These are phyloP conservation scores for Dolichoris vasculosae DNA, from an alignment of 1,140 invertebrate species.

Conservation along the genomic window DNA sequence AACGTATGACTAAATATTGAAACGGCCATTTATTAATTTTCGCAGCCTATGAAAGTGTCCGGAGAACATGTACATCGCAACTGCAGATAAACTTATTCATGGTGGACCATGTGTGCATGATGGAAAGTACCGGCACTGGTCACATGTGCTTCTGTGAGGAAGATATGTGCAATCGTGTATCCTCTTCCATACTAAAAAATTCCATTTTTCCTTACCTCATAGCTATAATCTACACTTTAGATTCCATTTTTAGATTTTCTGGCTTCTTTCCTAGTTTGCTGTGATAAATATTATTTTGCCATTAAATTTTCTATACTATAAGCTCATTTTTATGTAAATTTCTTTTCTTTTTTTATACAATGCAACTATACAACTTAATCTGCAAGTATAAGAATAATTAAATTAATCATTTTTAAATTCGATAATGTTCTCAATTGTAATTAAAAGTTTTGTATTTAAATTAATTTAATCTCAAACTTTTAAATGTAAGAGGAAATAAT, in stretches of 20 bases:
- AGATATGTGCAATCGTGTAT: constrained; percentile 90
- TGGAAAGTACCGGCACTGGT: constrained; percentile 96
- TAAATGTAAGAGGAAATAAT: background rate
- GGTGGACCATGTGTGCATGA: constrained; percentile 98
- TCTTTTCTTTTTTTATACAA: constrained; percentile 20
- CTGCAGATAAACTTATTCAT: constrained; percentile 97
- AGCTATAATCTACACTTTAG: constrained; percentile 65
- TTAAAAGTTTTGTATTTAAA: background rate
- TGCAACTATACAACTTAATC: background rate
- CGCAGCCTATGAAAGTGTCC: constrained; percentile 90
- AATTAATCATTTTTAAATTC: constrained; percentile 3
- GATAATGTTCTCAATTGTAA: constrained; percentile 5
- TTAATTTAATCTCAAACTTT: background rate
- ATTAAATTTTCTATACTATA: constrained; percentile 28
- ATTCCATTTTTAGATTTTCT: constrained; percentile 56
- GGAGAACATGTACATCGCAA: constrained; percentile 92
- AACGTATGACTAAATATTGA: no score
- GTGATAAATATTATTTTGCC: constrained; percentile 52
- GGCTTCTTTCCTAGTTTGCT: constrained; percentile 74
- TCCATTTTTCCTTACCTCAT: constrained; percentile 65
- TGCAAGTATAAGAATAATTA: constrained; percentile 9
- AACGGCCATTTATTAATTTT: constrained; percentile 57
- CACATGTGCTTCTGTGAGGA: constrained; percentile 99
- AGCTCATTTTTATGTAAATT: constrained; percentile 1
- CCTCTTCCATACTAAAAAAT: constrained; percentile 67